Percentiles rank a stretch among this genome's conserved stretches.
phyloP scores from a whole-genome alignment of 2,113 vertebrate genomes.

The Hirundichthys speculiger region DNA sequence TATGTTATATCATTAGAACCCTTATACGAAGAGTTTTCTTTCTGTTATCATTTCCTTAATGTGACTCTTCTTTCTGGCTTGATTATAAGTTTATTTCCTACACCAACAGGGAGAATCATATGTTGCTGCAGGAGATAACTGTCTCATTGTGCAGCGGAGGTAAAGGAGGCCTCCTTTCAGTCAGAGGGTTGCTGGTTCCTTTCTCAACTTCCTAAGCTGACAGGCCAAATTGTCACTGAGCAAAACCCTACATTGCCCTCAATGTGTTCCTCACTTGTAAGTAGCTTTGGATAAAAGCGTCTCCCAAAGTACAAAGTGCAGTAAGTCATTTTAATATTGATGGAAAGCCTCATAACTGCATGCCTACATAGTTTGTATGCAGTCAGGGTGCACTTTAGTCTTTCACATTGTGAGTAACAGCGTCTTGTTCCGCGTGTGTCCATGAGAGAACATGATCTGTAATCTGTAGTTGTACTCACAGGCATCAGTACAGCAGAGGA shows the following conservation, averaged over 20 bases:
- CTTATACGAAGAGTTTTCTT: constrained; percentile 52
- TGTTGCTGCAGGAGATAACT: constrained; percentile 21
- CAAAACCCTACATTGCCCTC: too few relatives aligned
- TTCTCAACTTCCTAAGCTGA: too few relatives aligned
- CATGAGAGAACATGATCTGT: constrained; percentile 39
- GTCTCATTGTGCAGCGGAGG: too few relatives aligned
- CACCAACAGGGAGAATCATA: constrained; percentile 24
- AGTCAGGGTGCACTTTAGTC: background rate
- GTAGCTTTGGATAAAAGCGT: too few relatives aligned
- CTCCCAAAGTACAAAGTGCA: too few relatives aligned
- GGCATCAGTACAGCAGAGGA: constrained; percentile 98
- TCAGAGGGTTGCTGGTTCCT: too few relatives aligned
- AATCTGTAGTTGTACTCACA: constrained; percentile 84
- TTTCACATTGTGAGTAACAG: constrained; percentile 21
- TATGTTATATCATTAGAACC: constrained; percentile 76
- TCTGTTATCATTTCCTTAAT: constrained; percentile 52
- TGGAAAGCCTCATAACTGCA: constrained; percentile 5
- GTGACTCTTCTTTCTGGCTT: constrained; percentile 6
- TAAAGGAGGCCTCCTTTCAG: too few relatives aligned
- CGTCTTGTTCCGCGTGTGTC: constrained; percentile 12
- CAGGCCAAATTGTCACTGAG: too few relatives aligned
- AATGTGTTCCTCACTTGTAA: too few relatives aligned
- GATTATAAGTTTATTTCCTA: constrained; percentile 7
- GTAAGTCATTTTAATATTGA: constrained; percentile 15
- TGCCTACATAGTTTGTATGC: background rate